Evolutionary conservation across 2,797 vertebrate genomes (phyloP).

Genomic region (Pyrocephalus nanus): DNA sequence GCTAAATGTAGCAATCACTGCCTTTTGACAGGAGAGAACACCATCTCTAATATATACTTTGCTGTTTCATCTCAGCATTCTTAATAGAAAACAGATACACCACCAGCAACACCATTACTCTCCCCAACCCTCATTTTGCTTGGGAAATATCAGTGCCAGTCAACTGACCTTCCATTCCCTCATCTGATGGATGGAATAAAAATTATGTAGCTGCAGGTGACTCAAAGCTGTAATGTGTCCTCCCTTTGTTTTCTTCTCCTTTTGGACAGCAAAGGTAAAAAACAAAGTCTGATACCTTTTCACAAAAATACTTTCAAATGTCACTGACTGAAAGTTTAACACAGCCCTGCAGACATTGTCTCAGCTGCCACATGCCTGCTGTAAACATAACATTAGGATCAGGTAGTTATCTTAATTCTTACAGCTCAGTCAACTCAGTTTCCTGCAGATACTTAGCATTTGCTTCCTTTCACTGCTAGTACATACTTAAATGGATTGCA

Average conservation of each 20-base stretch:
- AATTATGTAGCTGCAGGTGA: neutral
- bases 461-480: neutral
- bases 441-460: neutral
- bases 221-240: neutral
- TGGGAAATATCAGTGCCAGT: conserved; percentile 18
- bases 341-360: neutral
- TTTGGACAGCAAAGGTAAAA: neutral
- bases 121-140: neutral
- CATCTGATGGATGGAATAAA: neutral
- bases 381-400: conserved; percentile 13
- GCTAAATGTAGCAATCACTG: conserved; percentile 36
- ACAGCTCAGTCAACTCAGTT: neutral
- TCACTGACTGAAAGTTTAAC: neutral
- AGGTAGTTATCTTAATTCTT: neutral
- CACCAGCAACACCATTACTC: neutral
- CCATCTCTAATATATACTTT: conserved; percentile 20
- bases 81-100: conserved; percentile 60
- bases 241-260: neutral
- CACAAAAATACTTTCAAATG: neutral
- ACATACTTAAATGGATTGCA: neutral
- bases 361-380: neutral
- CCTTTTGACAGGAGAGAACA: conserved; percentile 13
- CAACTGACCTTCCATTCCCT: neutral
- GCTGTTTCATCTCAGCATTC: conserved; percentile 26
- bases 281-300: neutral